Evolutionary conservation across 2,113 vertebrate species (phyloP).

Genomic region (Potamarius usumacintae): DNA sequence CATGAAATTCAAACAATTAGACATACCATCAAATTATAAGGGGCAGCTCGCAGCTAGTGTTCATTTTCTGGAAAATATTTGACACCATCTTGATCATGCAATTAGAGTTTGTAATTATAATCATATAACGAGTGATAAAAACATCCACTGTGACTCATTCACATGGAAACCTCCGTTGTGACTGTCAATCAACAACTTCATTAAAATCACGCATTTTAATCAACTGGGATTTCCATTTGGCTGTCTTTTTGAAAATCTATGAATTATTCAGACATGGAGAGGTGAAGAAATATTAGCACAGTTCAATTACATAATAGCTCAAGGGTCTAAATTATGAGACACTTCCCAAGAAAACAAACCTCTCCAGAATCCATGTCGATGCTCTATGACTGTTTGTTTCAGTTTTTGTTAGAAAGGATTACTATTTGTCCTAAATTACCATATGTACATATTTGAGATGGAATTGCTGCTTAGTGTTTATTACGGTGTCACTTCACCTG

Average conservation of each 20-base stretch:
- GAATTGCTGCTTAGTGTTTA: not conserved
- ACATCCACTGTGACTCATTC: constrained; percentile 6
- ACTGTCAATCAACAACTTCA: constrained; percentile 35
- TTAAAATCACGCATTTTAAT: constrained; percentile 18
- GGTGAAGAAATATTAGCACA: constrained; percentile 8
- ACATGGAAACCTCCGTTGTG: not conserved
- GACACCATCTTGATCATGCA: constrained; percentile 17
- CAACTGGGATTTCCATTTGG: constrained; percentile 6
- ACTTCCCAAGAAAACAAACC: constrained; percentile 12
- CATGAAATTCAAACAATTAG: not conserved
- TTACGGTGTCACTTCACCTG: not conserved
- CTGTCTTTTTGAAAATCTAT: constrained; percentile 5
- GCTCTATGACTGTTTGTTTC: not conserved
- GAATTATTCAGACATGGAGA: constrained; percentile 29
- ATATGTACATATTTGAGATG: not conserved
- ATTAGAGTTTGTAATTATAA: constrained; percentile 22
- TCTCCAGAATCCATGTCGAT: not conserved
- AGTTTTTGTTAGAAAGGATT: not conserved
- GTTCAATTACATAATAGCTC: constrained; percentile 22
- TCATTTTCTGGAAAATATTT: constrained; percentile 3
- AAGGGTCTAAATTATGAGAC: constrained; percentile 18
- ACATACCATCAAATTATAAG: not conserved
- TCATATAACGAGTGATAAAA: constrained; percentile 8
- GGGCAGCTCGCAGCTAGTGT: not conserved
- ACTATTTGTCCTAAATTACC: not conserved